Evolutionary conservation across 2,113 vertebrate species (phyloP).

Genomic region (Isurus oxyrinchus): DNA sequence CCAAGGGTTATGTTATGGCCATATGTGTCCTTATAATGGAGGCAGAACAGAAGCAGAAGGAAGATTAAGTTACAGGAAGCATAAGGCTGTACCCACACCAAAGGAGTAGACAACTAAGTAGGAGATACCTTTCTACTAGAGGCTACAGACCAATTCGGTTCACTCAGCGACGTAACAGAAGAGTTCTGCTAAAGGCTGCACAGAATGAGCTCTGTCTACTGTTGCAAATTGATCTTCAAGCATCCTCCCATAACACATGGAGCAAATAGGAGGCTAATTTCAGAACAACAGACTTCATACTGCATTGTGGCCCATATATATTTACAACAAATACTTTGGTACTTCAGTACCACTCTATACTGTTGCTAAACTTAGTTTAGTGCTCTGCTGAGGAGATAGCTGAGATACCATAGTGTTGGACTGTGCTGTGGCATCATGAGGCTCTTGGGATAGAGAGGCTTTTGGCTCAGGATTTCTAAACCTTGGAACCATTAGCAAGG

Average conservation of each 20-base stretch:
- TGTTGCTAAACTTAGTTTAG: neutral
- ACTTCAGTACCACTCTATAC: neutral
- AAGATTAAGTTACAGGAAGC: neutral
- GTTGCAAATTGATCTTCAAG: neutral
- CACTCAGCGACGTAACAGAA: neutral
- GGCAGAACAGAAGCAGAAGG: neutral
- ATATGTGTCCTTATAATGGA: neutral
- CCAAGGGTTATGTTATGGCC: neutral
- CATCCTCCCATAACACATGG: neutral
- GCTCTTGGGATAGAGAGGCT: too few relatives aligned
- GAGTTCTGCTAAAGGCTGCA: neutral
- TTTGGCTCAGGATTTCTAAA: too few relatives aligned
- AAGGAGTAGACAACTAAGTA: neutral
- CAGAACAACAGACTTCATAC: neutral
- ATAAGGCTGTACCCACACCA: neutral
- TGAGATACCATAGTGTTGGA: neutral
- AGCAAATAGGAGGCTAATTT: neutral
- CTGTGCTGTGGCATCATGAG: neutral
- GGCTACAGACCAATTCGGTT: neutral
- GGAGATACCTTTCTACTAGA: neutral
- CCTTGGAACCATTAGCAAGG: too few relatives aligned
- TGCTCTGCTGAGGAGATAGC: neutral
- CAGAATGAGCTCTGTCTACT: neutral
- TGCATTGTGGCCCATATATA: neutral
- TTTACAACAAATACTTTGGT: too few relatives aligned